Percentiles rank a stretch among this genome's conserved stretches.
Evolutionary conservation across 2,888 invertebrate genomes (phyloP).

Genomic region (Dynastes maya): DNA sequence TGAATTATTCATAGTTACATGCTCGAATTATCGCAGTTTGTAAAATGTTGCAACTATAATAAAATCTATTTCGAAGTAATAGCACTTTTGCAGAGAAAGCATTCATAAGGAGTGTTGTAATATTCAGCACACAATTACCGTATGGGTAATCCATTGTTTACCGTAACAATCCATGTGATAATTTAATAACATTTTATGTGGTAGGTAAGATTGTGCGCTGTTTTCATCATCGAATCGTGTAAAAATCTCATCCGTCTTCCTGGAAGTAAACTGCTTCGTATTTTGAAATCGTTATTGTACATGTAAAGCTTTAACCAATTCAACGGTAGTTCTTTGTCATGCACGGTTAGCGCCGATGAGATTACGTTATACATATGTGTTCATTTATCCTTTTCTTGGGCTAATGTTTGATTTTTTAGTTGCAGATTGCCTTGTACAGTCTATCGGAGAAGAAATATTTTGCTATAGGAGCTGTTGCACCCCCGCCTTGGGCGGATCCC

Average conservation of each 20-base stretch:
- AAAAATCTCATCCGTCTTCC: constrained; percentile 27
- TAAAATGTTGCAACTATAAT: neutral
- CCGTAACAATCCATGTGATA: constrained; percentile 24
- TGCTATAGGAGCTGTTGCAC: constrained; percentile 75
- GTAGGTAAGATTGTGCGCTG: neutral
- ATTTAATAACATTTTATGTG: constrained; percentile 12
- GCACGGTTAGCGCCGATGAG: neutral
- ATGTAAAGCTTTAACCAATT: neutral
- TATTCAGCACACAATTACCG: neutral
- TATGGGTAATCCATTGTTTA: constrained; percentile 9
- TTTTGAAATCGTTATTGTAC: neutral
- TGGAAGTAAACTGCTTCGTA: constrained; percentile 5
- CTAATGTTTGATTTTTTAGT: neutral
- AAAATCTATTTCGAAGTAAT: constrained; percentile 5
- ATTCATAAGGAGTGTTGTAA: neutral
- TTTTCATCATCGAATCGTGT: constrained; percentile 16
- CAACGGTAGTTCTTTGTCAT: neutral
- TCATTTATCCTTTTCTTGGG: neutral
- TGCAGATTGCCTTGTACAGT: constrained; percentile 23
- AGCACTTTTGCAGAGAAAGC: constrained; percentile 19
- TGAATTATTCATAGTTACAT: neutral
- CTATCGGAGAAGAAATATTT: constrained; percentile 15
- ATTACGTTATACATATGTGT: neutral
- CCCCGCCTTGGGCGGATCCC: constrained; percentile 91
- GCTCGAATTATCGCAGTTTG: constrained; percentile 1